These are phyloP conservation scores for Psittacula echo DNA, from an alignment of 2,797 vertebrate genomes.

Conservation along the genomic window DNA sequence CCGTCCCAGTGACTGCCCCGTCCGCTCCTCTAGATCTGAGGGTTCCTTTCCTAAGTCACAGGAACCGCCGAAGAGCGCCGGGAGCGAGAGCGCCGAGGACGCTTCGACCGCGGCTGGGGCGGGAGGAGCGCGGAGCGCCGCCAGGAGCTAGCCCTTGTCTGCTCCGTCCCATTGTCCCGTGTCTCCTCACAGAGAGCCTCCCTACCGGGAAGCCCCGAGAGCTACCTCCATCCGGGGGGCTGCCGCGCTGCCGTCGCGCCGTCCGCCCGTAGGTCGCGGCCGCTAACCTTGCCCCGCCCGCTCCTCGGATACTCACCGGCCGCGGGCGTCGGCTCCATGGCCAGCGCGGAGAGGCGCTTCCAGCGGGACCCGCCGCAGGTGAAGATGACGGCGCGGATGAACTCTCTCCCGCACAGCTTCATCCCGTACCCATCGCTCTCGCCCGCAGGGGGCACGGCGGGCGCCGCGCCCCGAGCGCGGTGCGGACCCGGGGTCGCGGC, in stretches of 20 bases:
- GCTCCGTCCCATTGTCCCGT: rapidly evolving
- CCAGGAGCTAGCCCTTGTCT: neutral
- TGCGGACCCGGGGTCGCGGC: neutral
- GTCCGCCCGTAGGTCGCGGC: neutral
- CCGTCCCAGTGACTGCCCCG: no score
- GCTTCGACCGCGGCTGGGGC: neutral
- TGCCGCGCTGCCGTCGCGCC: neutral
- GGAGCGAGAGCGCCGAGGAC: neutral
- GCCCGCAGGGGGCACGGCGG: neutral
- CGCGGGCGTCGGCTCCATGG: neutral
- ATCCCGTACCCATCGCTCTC: slow-evolving; percentile 76
- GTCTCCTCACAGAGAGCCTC: neutral
- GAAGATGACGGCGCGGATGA: slow-evolving; percentile 90
- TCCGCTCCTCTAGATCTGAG: neutral
- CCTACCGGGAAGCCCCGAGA: no score
- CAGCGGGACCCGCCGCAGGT: slow-evolving; percentile 90
- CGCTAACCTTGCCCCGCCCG: neutral
- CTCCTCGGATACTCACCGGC: slow-evolving; percentile 11
- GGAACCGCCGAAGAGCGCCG: rapidly evolving
- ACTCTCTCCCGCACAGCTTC: slow-evolving; percentile 89
- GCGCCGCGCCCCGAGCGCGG: neutral
- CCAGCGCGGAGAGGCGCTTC: slow-evolving; percentile 74
- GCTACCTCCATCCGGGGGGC: neutral
- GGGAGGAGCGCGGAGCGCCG: neutral
- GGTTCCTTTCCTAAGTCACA: neutral